Evolutionary conservation across 2,888 invertebrate species (phyloP), one percentile per base, ranked within the genome.

Genomic region (Amphiduros pacificus): DNA sequence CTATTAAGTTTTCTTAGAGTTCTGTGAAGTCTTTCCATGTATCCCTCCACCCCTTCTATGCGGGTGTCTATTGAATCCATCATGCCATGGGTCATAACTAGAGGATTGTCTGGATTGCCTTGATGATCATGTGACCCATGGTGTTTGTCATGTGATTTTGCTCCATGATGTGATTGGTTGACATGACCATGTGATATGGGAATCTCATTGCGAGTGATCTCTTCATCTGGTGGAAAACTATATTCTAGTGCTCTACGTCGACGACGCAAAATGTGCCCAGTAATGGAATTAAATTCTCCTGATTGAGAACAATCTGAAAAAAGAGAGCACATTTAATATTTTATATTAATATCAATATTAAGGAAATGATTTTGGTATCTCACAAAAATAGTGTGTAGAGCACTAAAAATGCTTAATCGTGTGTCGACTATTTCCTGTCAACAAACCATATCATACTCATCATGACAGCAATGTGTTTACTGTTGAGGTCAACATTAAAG

Each of bases 1-100:
- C 84, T 82, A 71, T 85, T 82, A 67, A 88, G 75, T 62, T 85
- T 84, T 68, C 84, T 84, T 22, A 88, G 77, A 50, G 85, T 85
- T 68, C 84, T 84, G 62, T 86, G 85, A 73, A 88, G 83, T 61
- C 82, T 81, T 53, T 83, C 82, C 49, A 88, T 81, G 2, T 85
- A 76, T 40, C 82, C 84, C 74, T 88, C 87, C 61, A 88, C 55
- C 26, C 58, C 58, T 32, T 62, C 62, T 41, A 62, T 51, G 24
- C 62, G 40, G 26, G 69, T 69, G 55, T 81, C 79, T 55, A 80
- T 67, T 14, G 72, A 62, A 28, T 61, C 60, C 68, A 17, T 68
- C 66, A 55, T 55, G 14, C 22, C 27, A 2, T 28, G 24, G 26
- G 22, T 9, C 28, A 32, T 22, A 5, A 32, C 5, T 5, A 6